Percentiles rank a stretch among this genome's conserved stretches.
These are phyloP conservation scores for Macheiramphus alcinus DNA, from an alignment of 2,113 vertebrate species.

Conservation along the genomic window DNA sequence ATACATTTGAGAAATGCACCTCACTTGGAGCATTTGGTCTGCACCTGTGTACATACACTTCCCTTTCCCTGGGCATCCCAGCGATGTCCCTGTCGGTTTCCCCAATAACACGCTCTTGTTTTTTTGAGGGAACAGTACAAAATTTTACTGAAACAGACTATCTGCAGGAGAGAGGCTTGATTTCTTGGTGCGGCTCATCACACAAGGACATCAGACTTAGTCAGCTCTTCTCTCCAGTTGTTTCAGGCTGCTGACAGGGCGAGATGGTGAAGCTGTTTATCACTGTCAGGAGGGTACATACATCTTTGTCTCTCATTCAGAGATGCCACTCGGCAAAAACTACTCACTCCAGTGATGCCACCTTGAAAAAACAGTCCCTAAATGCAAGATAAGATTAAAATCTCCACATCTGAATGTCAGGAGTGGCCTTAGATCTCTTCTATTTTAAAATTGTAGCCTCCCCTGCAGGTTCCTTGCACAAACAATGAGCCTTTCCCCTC, in stretches of 20 bases:
- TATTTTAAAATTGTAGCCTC: neutral
- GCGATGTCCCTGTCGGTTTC: rapidly evolving
- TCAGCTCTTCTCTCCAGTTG: neutral
- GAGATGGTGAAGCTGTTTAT: neutral
- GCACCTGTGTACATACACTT: neutral
- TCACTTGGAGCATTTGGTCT: neutral
- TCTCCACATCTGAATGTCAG: neutral
- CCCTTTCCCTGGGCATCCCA: neutral
- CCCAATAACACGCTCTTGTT: neutral
- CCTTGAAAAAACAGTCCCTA: neutral
- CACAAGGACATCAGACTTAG: neutral
- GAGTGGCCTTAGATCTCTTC: neutral
- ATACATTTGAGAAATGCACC: neutral
- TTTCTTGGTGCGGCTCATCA: neutral
- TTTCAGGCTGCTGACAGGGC: neutral
- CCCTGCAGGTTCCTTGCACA: neutral
- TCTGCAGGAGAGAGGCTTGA: neutral
- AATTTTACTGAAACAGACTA: neutral
- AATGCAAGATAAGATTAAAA: neutral
- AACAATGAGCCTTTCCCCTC: neutral
- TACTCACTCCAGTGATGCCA: neutral
- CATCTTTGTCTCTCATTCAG: neutral
- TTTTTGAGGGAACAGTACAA: neutral
- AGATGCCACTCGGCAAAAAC: neutral
- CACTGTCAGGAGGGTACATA: neutral